Conservation (phyloP, 2,888 invertebrate genomes). For the Drosophila setosimentum region DNA sequence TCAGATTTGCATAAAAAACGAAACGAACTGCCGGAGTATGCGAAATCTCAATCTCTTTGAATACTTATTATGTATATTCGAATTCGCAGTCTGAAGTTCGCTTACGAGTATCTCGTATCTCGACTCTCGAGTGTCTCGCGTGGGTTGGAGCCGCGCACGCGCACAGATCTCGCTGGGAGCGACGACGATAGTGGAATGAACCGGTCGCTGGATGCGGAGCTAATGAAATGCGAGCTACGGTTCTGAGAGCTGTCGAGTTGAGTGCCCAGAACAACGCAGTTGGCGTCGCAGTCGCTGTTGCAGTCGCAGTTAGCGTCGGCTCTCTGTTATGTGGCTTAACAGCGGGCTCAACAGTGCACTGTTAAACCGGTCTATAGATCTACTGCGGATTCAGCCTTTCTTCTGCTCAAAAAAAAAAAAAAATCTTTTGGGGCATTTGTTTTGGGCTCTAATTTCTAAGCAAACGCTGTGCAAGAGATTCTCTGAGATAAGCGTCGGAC, state of each 20-base stretch:
- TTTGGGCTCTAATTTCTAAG: constrained; percentile 81
- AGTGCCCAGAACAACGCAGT: constrained; percentile 72
- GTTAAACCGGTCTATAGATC: constrained; percentile 67
- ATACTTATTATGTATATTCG: constrained; percentile 25
- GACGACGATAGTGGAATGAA: constrained; percentile 52
- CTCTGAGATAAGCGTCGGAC: constrained; percentile 65
- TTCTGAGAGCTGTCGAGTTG: constrained; percentile 74
- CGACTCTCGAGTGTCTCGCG: constrained; percentile 60
- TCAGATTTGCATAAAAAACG: constrained; percentile 56
- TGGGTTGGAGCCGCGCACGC: constrained; percentile 72
- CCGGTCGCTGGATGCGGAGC: constrained; percentile 66
- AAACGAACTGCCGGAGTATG: constrained; percentile 31
- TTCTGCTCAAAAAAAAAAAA: constrained; percentile 24
- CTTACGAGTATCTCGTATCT: constrained; percentile 8
- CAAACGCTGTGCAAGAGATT: constrained; percentile 65
- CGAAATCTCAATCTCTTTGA: constrained; percentile 10
- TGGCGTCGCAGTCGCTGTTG: constrained; percentile 14
- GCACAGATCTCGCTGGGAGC: constrained; percentile 64
- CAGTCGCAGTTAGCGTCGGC: constrained; percentile 22
- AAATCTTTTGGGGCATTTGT: constrained; percentile 62
- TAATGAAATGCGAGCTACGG: constrained; percentile 80
- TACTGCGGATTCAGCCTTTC: constrained; percentile 29
- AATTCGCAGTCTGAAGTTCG: background rate
- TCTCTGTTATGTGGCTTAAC: constrained; percentile 12
- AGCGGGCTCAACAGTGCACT: constrained; percentile 52